Base-by-base conservation (phyloP, 1,140 invertebrate genomes). In the Panulirus ornatus region DNA sequence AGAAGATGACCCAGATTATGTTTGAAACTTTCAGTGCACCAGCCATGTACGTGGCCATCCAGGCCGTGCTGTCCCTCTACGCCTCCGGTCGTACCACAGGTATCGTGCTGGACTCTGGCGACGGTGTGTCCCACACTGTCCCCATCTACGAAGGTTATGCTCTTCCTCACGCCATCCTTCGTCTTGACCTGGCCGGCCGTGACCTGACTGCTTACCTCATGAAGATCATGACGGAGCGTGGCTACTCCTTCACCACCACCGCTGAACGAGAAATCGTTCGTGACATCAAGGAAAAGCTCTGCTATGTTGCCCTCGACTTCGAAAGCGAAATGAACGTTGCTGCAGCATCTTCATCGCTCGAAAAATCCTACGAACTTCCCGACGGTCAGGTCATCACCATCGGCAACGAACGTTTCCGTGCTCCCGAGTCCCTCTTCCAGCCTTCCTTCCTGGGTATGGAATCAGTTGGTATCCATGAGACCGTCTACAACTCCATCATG, bases 401-500 rank as follows among this genome's bases (percentile, higher is more conserved):
- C 30, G 58, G 58, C 5, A 66, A 66, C 22, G 58, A 66, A 30
- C 58, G 58, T 66, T 66, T 66, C 58, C 58, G 58, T 27, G 58
- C 58, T 30, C 58, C 58, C 30, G 98, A 99, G 94, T 98, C 98
- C 92, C 96, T 99, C 88, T 99, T 99, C 97, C 98, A 98, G 94
- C 97, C 98, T 92, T 97, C 97, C 84, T 98, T 98, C 96, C 94
- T 98, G 95, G 97, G 98, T 94, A 98, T 98, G 97, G 98, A 98
- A 83, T 89, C 87, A 42, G 87, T 89, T 70, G 87, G 87, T 36
- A 88, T 89, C 87, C 87, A 89, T 44, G 87, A 89, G 66, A 89
- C 87, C 79, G 87, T 89, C 27, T 89, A 73, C 87, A 89, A 89
- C 78, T 89, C 87, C 87, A 89, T 89, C 66, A 89, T 89, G 87